A percentile compares a stretch with the other conserved stretches of the same genome.
phyloP scores from a whole-genome alignment of 2,113 vertebrate genomes.

The Ploceus nigricollis region DNA sequence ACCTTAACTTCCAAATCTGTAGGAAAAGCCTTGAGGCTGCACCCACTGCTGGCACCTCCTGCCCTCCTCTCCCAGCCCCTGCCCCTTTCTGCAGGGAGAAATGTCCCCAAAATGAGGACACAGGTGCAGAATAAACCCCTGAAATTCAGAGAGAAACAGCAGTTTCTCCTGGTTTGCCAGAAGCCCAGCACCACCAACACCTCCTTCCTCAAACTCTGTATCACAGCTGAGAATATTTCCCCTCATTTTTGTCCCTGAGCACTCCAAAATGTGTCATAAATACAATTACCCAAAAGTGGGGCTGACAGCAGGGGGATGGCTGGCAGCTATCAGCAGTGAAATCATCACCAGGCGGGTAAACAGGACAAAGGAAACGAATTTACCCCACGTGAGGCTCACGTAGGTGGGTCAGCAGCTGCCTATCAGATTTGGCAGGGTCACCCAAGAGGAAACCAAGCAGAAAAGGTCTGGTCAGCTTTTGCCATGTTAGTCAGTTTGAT shows the following conservation, averaged over 20 bases:
- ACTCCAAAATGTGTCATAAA: not conserved
- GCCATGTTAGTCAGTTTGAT: not conserved
- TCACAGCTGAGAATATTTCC: not conserved
- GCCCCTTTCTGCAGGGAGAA: not conserved
- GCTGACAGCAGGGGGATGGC: not conserved
- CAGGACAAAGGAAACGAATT: not conserved
- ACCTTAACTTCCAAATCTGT: not conserved
- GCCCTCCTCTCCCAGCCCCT: not conserved
- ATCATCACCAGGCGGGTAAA: not conserved
- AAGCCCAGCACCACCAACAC: not conserved
- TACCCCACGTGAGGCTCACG: fast-evolving
- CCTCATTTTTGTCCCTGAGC: not conserved
- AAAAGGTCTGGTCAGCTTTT: not conserved
- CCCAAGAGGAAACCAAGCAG: not conserved
- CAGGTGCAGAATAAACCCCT: not conserved
- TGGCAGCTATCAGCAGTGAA: not conserved
- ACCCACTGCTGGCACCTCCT: not conserved
- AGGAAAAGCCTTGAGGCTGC: not conserved
- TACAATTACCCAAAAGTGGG: fast-evolving
- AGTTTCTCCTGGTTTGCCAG: not conserved
- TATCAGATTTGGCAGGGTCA: constrained; percentile 32
- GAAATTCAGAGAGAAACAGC: not conserved
- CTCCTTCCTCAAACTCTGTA: not conserved
- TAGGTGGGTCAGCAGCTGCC: not conserved
- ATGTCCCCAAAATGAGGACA: not conserved